Base-by-base conservation (phyloP, 2,113 vertebrate genomes). In the Erythrocebus patas region DNA sequence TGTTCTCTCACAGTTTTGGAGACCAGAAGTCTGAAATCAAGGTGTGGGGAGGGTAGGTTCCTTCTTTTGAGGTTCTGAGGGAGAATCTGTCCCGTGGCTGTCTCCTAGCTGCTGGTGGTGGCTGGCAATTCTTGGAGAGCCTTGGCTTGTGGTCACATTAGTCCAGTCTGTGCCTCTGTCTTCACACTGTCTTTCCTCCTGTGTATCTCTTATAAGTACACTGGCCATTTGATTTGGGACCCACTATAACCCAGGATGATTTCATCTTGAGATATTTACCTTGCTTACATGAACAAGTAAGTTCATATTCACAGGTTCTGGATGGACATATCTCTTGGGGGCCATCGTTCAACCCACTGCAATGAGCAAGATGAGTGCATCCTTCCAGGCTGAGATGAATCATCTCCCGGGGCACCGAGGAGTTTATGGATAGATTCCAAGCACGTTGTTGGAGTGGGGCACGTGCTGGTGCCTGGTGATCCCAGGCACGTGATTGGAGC, bases 11-110 rank as follows among this genome's bases (percentile, higher is more conserved):
- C 22, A 27, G 43, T 64, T 79, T 45, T 38, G 52, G 40, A 78
- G 43, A 32, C 32, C 9, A 30, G 32, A 64, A 87, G 73, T 50
- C 32, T 10, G 25, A 64, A 50, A n/a, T 57, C 48, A 5, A 17
- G n/a, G 22, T 14, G 45, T 43, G 52, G 45, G 35, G 25, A 30
- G 80, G 32, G 20, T 16, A 55, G 59, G n/a, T 14, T 30, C 83
- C 30, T 55, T 35, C n/a, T 55, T 35, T n/a, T 2, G 82, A 20
- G 30, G 72, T 32, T 75, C 81, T 1, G 80, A n/a, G 81, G 43
- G 32, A 38, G 40, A 4, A 38, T 32, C 6, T 1, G 6, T 16
- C 14, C 23, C 3, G 0, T 20, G 35, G 27, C 18, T 40, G 12
- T 93, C 73, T 61, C 30, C 8, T 35, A 30, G 23, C 23, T 55